Evolutionary conservation across 2,113 vertebrate species (phyloP).

Genomic region (Argyrosomus japonicus): DNA sequence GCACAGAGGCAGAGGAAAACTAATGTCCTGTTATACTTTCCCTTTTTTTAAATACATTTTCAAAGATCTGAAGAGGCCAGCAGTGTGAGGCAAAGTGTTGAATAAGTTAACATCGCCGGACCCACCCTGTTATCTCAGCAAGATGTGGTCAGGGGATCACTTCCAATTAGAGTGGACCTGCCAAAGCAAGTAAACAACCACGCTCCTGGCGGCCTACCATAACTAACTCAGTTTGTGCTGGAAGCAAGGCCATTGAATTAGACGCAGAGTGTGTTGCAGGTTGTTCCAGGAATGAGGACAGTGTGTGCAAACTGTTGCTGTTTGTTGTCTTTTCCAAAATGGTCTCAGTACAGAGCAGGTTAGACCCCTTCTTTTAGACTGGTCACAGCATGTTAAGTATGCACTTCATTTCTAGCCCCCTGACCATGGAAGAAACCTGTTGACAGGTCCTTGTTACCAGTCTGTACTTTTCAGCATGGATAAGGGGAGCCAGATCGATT

Average conservation of each 20-base stretch:
- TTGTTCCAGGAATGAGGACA: slow-evolving; percentile 51
- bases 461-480: slow-evolving; percentile 27
- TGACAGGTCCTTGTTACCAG: slow-evolving; percentile 34
- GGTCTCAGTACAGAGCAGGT: slow-evolving; percentile 49
- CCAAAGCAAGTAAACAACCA: slow-evolving; percentile 68
- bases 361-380: slow-evolving; percentile 26
- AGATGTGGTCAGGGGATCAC: slow-evolving; percentile 62
- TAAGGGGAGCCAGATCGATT: neutral
- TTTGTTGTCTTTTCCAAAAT: slow-evolving; percentile 59
- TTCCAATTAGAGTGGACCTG: slow-evolving; percentile 66
- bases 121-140: slow-evolving; percentile 58
- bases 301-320: slow-evolving; percentile 45
- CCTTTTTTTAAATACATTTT: neutral
- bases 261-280: slow-evolving; percentile 29
- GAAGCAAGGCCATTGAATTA: slow-evolving; percentile 45
- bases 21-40: neutral
- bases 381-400: slow-evolving; percentile 56
- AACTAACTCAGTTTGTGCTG: slow-evolving; percentile 57
- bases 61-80: slow-evolving; percentile 9
- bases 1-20: neutral
- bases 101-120: slow-evolving; percentile 44
- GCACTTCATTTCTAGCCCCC: slow-evolving; percentile 14
- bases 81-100: slow-evolving; percentile 32
- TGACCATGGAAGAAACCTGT: slow-evolving; percentile 35
- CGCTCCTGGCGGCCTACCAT: slow-evolving; percentile 24